These are phyloP conservation scores for Amblyteles armatorius DNA, from an alignment of 2,888 invertebrate species.

Conservation along the genomic window DNA sequence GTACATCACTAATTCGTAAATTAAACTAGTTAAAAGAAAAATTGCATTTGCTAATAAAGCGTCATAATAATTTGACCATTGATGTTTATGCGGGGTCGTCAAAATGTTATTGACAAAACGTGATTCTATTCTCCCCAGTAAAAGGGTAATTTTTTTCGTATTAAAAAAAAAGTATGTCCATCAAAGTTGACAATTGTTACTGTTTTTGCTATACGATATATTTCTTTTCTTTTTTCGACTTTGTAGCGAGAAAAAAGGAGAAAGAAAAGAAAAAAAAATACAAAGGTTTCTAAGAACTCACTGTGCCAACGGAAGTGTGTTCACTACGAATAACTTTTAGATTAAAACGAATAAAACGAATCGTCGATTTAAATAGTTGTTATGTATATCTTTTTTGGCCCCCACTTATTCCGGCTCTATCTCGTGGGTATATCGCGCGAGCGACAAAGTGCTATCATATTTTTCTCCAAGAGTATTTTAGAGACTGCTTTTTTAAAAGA, in stretches of 20 bases:
- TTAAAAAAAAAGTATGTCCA: constrained; percentile 31
- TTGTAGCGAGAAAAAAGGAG: constrained; percentile 24
- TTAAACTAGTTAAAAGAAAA: constrained; percentile 23
- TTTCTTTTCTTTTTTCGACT: constrained; percentile 11
- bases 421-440: background rate
- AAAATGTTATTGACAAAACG: constrained; percentile 30
- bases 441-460: background rate
- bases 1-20: constrained; percentile 16
- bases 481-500: background rate
- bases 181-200: constrained; percentile 44
- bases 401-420: background rate
- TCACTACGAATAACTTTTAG: constrained; percentile 32
- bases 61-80: constrained; percentile 27
- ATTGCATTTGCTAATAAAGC: constrained; percentile 8
- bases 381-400: constrained; percentile 34
- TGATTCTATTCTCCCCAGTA: constrained; percentile 41
- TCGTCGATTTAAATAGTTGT: constrained; percentile 9
- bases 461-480: background rate
- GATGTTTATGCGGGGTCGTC: background rate
- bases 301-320: constrained; percentile 56
- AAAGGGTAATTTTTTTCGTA: constrained; percentile 36
- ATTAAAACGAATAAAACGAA: constrained; percentile 33
- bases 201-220: constrained; percentile 21
- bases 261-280: constrained; percentile 3
- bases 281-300: constrained; percentile 34